Conservation (phyloP, 2,113 vertebrate species). For the Campylorhamphus procurvoides region DNA sequence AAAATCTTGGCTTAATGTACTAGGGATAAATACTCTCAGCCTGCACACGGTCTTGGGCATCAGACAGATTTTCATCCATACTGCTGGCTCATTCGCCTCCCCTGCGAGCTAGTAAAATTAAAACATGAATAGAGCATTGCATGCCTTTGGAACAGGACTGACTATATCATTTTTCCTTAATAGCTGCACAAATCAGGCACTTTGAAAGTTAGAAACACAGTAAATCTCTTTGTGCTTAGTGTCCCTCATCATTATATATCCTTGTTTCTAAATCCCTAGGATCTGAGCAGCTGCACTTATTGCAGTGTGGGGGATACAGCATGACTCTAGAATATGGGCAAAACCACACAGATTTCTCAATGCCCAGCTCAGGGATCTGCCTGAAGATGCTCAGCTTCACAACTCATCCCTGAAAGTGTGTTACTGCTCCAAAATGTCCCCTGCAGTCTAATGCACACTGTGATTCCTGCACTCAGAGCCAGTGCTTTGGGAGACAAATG, state of each 20-base stretch:
- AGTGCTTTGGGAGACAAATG: neutral
- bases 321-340: neutral
- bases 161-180: neutral
- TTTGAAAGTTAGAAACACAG: neutral
- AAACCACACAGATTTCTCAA: neutral
- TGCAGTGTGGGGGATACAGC: neutral
- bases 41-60: neutral
- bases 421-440: neutral
- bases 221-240: neutral
- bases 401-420: neutral
- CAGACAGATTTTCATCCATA: neutral
- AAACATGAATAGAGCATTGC: constrained; percentile 7
- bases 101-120: neutral
- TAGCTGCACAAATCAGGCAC: neutral
- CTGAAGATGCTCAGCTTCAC: neutral
- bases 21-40: neutral
- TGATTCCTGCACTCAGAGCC: neutral
- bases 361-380: neutral
- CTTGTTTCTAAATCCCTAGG: neutral
- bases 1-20: neutral
- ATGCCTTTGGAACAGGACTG: neutral
- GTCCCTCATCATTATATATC: neutral
- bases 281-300: neutral
- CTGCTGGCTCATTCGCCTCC: neutral
- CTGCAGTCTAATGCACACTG: neutral